Evolutionary conservation across 2,113 vertebrate species (phyloP).

Genomic region (Psettodes erumei): DNA sequence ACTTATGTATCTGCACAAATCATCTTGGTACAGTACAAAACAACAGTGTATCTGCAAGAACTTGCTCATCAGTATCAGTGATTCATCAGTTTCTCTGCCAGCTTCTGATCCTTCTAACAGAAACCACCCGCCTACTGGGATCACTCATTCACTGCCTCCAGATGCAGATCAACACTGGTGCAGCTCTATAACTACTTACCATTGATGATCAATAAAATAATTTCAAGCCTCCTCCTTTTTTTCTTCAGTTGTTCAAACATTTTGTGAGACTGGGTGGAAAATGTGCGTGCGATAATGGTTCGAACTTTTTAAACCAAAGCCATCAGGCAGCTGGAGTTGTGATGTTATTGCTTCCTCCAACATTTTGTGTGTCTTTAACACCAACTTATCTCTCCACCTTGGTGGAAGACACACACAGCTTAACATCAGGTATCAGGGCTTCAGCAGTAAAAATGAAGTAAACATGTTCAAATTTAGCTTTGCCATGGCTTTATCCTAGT

Average conservation of each 20-base stretch:
- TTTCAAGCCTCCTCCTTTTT: background rate
- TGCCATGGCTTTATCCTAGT: constrained; percentile 18
- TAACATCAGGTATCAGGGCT: background rate
- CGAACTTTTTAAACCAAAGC: background rate
- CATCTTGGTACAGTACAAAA: no score
- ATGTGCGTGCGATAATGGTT: background rate
- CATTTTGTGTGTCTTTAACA: background rate
- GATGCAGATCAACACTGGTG: background rate
- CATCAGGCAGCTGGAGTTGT: background rate
- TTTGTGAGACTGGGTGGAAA: background rate
- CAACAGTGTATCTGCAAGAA: no score
- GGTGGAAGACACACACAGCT: background rate
- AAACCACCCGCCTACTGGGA: background rate
- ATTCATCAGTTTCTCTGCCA: no score
- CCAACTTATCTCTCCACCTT: no score
- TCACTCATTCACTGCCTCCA: background rate
- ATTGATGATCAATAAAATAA: background rate
- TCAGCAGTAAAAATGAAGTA: no score
- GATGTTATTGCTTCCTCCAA: background rate
- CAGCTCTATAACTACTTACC: background rate
- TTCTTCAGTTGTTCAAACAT: no score
- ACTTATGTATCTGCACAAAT: no score
- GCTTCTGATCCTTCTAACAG: background rate
- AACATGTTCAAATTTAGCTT: background rate
- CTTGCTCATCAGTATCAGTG: background rate